Base-by-base conservation (phyloP, 2,113 vertebrate species). In the Oxyruncus cristatus region DNA sequence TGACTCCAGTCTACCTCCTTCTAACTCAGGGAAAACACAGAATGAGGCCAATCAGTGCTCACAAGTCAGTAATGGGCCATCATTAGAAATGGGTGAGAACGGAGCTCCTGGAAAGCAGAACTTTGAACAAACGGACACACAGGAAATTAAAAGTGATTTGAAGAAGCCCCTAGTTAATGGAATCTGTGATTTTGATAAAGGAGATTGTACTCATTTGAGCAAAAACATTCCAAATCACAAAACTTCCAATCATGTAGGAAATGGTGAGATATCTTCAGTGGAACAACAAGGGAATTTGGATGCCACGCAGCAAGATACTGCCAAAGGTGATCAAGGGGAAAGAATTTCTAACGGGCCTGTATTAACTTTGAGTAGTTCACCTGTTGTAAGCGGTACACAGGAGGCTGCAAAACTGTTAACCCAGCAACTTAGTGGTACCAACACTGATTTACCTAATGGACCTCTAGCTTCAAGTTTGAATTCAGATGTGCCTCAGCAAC, bases 211-310 rank as follows among this genome's bases (percentile, higher is more conserved):
- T 97, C 98, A 99, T 98, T 98, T 99, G 95, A 99, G 98, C 98
- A 99, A 98, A 99, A 99, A 98, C 99, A 99, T 99, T 99, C 99
- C 99, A 99, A 99, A 99, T 99, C 99, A 99, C 98, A 99, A 99
- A 98, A 98, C 99, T 99, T 99, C 99, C 99, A 99, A 99, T 98
- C 99, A 99, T 97, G 97, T 99, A 98, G 99, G 99, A 98, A 99
- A 99, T 78, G 99, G 99, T 97, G 99, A 99, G 96, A 98, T 99
- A 94, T 98, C 98, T 97, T 97, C 98, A 95, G 90, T 98, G 97
- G 99, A 98, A 97, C 98, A 97, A 93, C 98, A 98, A 97, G 98
- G 98, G 97, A 98, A 98, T 98, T 97, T 98, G 86, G 98, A 98
- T 96, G 98, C 97, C 91, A 98, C 98, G 92, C 99, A 99, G 98